Base-by-base conservation (phyloP, 2,888 invertebrate species). In the Lottia gigantea region DNA sequence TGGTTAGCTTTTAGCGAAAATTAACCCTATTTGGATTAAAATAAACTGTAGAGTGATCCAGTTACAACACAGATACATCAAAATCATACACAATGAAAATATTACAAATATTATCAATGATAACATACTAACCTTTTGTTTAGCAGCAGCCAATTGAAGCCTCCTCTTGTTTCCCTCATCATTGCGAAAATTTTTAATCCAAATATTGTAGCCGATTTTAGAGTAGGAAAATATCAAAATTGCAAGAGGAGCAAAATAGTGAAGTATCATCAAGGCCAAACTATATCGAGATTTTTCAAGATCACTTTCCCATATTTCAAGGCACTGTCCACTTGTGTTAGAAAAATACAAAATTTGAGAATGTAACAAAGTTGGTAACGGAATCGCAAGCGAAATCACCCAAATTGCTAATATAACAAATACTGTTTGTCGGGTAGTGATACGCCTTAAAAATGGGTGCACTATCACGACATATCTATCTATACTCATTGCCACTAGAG, bases 381-480 rank as follows among this genome's bases (percentile, higher is more conserved):
- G 95, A 0, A 95, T 94, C 4, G 93, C 90, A 31, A 94, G 88
- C 0, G 95, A 94, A 0, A 94, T 91, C 2, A 91, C 80, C 94
- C 95, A 95, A 0, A 95, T 93, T 0, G 90, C 89, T 0, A 91
- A 89, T 46, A 95, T 94, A 55, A 93, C 92, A 71, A 92, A 86
- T 73, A 92, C 92, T 0, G 94, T 93, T 16, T 91, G 91, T 55
- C 91, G 91, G 84, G 94, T 93, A 40, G 94, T 93, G 82, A 95
- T 91, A 46, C 95, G 90, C 0, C 95, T 95, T 78, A 92, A 91
- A 68, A 96, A 88, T 0, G 96, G 96, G 90, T 94, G 93, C 92
- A 95, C 93, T 71, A 96, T 95, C 64, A 94, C 95, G 88, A 95
- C 93, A 85, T 95, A 96, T 25, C 95, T 92, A 89, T 96, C 96